Percentiles rank a stretch among this genome's conserved stretches.
Conservation (phyloP, 2,888 invertebrate species). For the Callosobruchus maculatus region DNA sequence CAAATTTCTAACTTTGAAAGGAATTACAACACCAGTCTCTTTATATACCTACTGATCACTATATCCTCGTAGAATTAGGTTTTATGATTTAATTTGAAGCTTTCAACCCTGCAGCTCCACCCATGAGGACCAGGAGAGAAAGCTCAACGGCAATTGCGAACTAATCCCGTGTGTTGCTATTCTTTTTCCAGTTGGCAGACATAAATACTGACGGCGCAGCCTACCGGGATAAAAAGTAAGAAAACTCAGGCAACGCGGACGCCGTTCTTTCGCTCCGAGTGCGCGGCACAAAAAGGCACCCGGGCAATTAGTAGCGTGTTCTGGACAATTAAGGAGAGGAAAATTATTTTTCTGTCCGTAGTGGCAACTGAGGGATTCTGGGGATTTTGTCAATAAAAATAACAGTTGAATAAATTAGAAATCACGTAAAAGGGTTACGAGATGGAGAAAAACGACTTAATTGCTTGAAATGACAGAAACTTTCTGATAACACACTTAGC, state of each 20-base stretch:
- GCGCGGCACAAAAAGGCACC: conserved; percentile 45
- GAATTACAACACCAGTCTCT: too few species aligned
- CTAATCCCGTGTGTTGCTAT: conserved; percentile 46
- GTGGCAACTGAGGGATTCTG: background rate
- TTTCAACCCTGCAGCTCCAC: background rate
- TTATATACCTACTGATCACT: too few species aligned
- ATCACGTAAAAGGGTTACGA: background rate
- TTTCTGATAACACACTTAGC: too few species aligned
- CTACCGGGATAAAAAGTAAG: conserved; percentile 35
- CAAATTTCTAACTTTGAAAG: too few species aligned
- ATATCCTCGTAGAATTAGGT: too few species aligned
- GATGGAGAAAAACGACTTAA: background rate
- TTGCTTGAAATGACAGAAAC: too few species aligned
- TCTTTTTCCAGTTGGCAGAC: conserved; percentile 43
- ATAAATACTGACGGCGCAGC: conserved; percentile 42
- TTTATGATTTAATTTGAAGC: too few species aligned
- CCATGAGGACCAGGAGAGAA: background rate
- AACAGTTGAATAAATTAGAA: background rate
- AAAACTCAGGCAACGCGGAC: conserved; percentile 9
- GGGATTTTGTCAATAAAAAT: background rate
- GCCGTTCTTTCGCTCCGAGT: conserved; percentile 43
- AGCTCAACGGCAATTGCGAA: conserved; percentile 38
- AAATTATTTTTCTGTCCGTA: conserved; percentile 30
- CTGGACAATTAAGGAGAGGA: conserved; percentile 47
- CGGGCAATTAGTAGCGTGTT: conserved; percentile 50